Evolutionary conservation across 1,140 invertebrate species (phyloP).

Genomic region (Drosophila sucinea): DNA sequence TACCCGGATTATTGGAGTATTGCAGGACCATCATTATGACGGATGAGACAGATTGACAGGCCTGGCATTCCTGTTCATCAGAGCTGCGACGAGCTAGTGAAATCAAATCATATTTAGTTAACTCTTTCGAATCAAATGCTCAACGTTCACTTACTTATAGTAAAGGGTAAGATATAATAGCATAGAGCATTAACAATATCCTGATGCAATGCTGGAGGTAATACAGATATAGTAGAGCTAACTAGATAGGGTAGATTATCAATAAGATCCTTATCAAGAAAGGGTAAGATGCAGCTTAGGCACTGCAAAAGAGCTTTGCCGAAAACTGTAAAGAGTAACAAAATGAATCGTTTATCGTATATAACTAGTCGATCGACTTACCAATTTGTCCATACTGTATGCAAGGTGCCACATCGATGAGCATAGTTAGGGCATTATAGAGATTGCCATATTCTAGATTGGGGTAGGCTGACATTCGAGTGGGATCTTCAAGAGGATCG

Average conservation of each 20-base stretch:
- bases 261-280: slow-evolving; percentile 97
- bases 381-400: slow-evolving; percentile 93
- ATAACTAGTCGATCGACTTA: slow-evolving; percentile 73
- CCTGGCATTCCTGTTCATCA: slow-evolving; percentile 91
- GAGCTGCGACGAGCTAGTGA: slow-evolving; percentile 86
- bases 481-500: slow-evolving; percentile 91
- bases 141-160: slow-evolving; percentile 89
- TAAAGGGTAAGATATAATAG: slow-evolving; percentile 98
- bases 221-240: slow-evolving; percentile 95
- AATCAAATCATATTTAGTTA: not conserved
- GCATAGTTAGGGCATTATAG: slow-evolving; percentile 93
- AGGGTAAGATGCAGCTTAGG: slow-evolving; percentile 95
- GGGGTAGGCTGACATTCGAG: slow-evolving; percentile 94
- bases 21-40: slow-evolving; percentile 99
- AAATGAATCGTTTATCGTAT: too few relatives aligned
- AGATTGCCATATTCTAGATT: slow-evolving; percentile 97
- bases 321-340: slow-evolving; percentile 88
- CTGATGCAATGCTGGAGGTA: slow-evolving; percentile 95
- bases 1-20: slow-evolving; percentile 95
- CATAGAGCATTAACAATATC: slow-evolving; percentile 97
- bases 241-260: slow-evolving; percentile 97
- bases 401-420: slow-evolving; percentile 91
- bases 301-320: slow-evolving; percentile 95
- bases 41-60: slow-evolving; percentile 95
- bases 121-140: not conserved